Evolutionary conservation across 2,113 vertebrate genomes (phyloP).

Genomic region (Percopsis transmontana): DNA sequence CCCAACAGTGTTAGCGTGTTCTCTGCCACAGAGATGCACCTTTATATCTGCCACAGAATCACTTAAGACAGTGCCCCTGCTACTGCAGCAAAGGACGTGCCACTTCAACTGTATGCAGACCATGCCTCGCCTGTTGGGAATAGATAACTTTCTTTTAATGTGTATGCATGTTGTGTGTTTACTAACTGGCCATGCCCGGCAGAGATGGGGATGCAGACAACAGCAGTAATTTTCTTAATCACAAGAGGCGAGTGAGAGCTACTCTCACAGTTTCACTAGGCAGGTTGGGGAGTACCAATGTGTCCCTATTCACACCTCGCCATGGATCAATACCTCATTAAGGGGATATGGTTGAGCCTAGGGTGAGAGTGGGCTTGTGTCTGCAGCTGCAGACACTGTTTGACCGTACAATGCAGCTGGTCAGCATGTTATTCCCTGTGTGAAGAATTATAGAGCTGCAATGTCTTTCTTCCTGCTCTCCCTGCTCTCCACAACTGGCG

Average conservation of each 20-base stretch:
- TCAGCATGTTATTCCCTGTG: not conserved
- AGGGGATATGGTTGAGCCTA: not conserved
- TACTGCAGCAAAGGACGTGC: slow-evolving; percentile 46
- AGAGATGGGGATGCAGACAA: slow-evolving; percentile 7
- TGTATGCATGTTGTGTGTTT: slow-evolving; percentile 10
- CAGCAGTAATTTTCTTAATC: slow-evolving; percentile 16
- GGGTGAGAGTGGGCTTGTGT: not conserved
- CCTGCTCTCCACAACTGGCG: slow-evolving; percentile 18
- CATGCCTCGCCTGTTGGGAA: slow-evolving; percentile 30
- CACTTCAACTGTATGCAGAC: slow-evolving; percentile 27
- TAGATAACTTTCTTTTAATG: not conserved
- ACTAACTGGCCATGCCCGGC: not conserved
- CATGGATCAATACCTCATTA: not conserved
- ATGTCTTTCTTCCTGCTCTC: slow-evolving; percentile 7
- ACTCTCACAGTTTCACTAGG: not conserved
- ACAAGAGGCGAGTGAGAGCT: slow-evolving; percentile 6
- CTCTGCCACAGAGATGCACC: no score
- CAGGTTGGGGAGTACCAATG: not conserved
- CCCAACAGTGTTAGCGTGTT: no score
- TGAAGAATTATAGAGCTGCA: slow-evolving; percentile 15
- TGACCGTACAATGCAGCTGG: not conserved
- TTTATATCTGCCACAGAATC: not conserved
- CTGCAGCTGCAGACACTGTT: not conserved
- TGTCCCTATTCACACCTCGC: not conserved
- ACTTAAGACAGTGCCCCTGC: slow-evolving; percentile 35